These are phyloP conservation scores for Mylabris sibirica DNA, from an alignment of 2,888 invertebrate genomes.

Conservation along the genomic window DNA sequence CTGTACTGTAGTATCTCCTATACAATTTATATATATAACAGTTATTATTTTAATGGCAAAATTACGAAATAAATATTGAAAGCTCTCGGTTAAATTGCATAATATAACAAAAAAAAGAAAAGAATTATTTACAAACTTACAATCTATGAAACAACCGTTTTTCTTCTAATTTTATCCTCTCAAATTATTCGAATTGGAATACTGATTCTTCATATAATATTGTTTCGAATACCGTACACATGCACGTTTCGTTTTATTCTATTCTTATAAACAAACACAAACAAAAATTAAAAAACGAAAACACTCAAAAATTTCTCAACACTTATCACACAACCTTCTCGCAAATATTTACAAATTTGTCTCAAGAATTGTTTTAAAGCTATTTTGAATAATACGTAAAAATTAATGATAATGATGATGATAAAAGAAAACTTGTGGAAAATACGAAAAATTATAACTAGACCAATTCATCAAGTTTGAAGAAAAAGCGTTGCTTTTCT, in stretches of 20 bases:
- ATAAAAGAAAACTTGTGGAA: not conserved
- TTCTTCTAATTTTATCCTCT: constrained; percentile 15
- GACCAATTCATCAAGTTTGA: not conserved
- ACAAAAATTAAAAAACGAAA: constrained; percentile 16
- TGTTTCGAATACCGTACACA: constrained; percentile 25
- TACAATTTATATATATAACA: constrained; percentile 44
- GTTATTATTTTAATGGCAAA: not conserved
- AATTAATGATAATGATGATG: not conserved
- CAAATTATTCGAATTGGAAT: constrained; percentile 39
- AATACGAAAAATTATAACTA: constrained; percentile 28
- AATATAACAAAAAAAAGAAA: constrained; percentile 48
- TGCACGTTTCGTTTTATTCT: constrained; percentile 22
- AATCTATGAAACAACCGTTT: constrained; percentile 37
- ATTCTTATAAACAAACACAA: constrained; percentile 21
- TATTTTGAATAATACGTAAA: constrained; percentile 47
- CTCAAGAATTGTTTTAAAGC: constrained; percentile 50
- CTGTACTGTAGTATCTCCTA: constrained; percentile 46
- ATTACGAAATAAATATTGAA: constrained; percentile 38
- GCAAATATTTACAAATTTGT: constrained; percentile 44
- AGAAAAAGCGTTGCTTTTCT: not conserved
- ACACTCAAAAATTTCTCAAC: constrained; percentile 28
- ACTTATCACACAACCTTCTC: constrained; percentile 44
- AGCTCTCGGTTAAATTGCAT: constrained; percentile 46
- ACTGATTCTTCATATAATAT: constrained; percentile 45
- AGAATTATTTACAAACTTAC: constrained; percentile 40